Percentiles rank a stretch among this genome's conserved stretches.
phyloP scores from a whole-genome alignment of 2,888 invertebrate species.

The Nebria brevicollis region DNA sequence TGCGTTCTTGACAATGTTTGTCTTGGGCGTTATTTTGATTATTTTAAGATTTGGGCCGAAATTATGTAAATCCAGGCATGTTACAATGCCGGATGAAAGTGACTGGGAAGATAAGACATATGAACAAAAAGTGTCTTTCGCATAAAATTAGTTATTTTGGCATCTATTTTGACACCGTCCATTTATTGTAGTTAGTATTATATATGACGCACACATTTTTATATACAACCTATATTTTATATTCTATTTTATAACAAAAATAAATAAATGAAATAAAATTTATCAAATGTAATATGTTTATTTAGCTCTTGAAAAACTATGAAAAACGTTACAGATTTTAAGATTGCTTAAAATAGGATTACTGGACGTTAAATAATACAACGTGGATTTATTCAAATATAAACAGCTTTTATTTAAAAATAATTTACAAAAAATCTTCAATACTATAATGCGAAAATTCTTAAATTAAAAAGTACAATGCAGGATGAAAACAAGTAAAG shows the following conservation, averaged over 20 bases:
- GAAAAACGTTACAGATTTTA: too few species aligned
- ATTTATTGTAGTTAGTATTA: slow-evolving; percentile 8
- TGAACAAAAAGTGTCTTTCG: slow-evolving; percentile 72
- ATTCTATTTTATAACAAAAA: slow-evolving; percentile 13
- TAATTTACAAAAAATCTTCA: slow-evolving; percentile 47
- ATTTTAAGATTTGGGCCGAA: slow-evolving; percentile 79
- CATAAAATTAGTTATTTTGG: slow-evolving; percentile 54
- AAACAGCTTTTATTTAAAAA: slow-evolving; percentile 47
- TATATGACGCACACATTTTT: background rate
- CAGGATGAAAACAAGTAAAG: slow-evolving; percentile 41
- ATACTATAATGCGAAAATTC: slow-evolving; percentile 44
- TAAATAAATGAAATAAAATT: slow-evolving; percentile 6
- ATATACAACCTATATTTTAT: background rate
- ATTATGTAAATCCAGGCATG: slow-evolving; percentile 77
- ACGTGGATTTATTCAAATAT: slow-evolving; percentile 43
- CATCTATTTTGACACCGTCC: background rate
- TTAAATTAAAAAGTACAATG: slow-evolving; percentile 47
- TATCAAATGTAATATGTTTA: background rate
- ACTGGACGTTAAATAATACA: background rate
- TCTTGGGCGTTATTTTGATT: slow-evolving; percentile 78
- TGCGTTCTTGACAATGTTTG: slow-evolving; percentile 77
- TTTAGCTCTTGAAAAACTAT: background rate
- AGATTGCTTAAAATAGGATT: background rate
- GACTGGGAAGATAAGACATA: slow-evolving; percentile 76
- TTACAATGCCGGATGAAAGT: slow-evolving; percentile 71